A percentile compares a stretch with the other conserved stretches of the same genome.
Evolutionary conservation across 2,888 invertebrate genomes (phyloP).

Genomic region (Stenodema calcarata): DNA sequence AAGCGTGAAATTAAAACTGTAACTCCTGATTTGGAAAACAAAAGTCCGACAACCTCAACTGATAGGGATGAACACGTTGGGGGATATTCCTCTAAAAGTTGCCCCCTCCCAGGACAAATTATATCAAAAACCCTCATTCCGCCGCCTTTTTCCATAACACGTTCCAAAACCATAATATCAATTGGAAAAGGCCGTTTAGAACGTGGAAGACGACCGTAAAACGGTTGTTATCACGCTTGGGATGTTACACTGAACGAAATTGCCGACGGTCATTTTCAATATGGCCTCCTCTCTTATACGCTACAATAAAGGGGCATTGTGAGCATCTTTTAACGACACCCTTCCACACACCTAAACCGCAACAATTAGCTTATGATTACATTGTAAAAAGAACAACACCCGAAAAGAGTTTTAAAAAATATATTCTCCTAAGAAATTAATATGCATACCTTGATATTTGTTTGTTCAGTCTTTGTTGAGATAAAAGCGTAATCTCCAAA

Average conservation of each 20-base stretch:
- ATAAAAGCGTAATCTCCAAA: background rate
- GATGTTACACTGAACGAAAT: constrained; percentile 13
- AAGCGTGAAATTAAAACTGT: constrained; percentile 39
- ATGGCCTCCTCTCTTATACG: background rate
- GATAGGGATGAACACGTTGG: constrained; percentile 28
- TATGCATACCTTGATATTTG: constrained; percentile 14
- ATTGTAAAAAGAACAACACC: background rate
- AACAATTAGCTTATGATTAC: constrained; percentile 24
- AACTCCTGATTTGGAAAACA: constrained; percentile 30
- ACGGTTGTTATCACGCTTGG: constrained; percentile 8
- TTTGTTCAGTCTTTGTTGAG: background rate
- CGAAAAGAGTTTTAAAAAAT: background rate
- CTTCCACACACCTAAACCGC: background rate
- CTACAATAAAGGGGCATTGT: constrained; percentile 30
- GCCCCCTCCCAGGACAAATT: constrained; percentile 13
- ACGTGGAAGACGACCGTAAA: background rate
- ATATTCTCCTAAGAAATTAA: background rate
- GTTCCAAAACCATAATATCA: constrained; percentile 21
- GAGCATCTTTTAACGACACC: constrained; percentile 36
- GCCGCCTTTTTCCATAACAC: constrained; percentile 12
- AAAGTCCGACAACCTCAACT: background rate
- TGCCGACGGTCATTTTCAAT: constrained; percentile 47
- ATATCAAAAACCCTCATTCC: background rate
- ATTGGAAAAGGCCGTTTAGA: background rate
- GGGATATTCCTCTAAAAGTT: constrained; percentile 7